These are phyloP conservation scores for Chorisops tibialis DNA, from an alignment of 2,888 invertebrate genomes.

Conservation along the genomic window DNA sequence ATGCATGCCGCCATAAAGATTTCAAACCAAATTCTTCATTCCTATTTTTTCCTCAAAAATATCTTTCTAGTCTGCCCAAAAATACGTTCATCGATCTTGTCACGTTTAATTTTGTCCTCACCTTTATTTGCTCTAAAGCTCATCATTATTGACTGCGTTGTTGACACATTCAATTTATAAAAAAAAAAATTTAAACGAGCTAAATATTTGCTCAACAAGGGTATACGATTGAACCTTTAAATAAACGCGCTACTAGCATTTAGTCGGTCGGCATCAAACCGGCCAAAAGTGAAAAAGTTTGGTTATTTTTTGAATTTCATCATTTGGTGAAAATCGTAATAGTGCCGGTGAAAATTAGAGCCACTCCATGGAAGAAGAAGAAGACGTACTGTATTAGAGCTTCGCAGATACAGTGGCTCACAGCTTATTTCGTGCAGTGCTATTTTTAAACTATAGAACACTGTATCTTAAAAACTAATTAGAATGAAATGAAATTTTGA, in stretches of 20 bases:
- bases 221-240: conserved; percentile 7
- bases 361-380: too few species aligned
- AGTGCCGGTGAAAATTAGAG: too few species aligned
- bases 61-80: neutral
- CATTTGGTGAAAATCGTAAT: too few species aligned
- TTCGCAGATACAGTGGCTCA: too few species aligned
- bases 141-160: neutral
- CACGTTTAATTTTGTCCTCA: conserved; percentile 1
- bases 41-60: neutral
- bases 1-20: conserved; percentile 2
- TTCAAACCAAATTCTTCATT: neutral
- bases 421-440: too few species aligned
- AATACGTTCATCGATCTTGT: conserved; percentile 9
- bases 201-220: conserved; percentile 20
- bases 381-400: too few species aligned
- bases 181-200: neutral
- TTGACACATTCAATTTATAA: neutral
- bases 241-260: neutral
- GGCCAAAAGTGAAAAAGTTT: too few species aligned
- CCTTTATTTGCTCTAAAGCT: conserved; percentile 18
- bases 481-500: too few species aligned
- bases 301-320: too few species aligned
- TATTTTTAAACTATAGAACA: too few species aligned
- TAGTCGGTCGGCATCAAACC: too few species aligned
- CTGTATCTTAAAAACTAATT: too few species aligned